Percentiles rank a stretch among this genome's conserved stretches.
Evolutionary conservation across 2,888 invertebrate genomes (phyloP).

Genomic region (Machimus rusticus): DNA sequence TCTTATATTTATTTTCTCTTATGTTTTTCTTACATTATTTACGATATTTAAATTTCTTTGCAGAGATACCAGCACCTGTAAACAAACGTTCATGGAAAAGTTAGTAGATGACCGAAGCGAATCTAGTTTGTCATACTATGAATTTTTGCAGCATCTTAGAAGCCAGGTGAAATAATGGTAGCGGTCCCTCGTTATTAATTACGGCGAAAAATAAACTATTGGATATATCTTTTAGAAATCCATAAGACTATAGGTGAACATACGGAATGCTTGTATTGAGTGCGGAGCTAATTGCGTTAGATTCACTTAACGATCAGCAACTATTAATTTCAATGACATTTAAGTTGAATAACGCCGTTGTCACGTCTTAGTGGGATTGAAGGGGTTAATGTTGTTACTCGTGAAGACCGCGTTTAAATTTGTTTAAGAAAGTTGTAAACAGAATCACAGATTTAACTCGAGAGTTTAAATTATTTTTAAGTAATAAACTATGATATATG

Average conservation of each 20-base stretch:
- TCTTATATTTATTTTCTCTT: not conserved
- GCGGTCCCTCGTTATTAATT: not conserved
- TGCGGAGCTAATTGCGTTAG: not conserved
- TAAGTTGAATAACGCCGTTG: constrained; percentile 25
- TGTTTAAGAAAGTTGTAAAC: constrained; percentile 36
- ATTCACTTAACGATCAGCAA: not conserved
- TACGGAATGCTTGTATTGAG: constrained; percentile 1
- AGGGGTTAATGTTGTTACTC: not conserved
- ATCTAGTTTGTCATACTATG: constrained; percentile 93
- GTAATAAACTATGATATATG: constrained; percentile 30
- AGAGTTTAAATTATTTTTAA: constrained; percentile 30
- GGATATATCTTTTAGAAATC: not conserved
- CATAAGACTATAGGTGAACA: constrained; percentile 25
- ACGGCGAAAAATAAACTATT: not conserved
- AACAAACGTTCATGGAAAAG: constrained; percentile 83
- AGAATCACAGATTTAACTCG: constrained; percentile 31
- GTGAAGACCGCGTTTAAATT: not conserved
- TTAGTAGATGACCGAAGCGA: constrained; percentile 95
- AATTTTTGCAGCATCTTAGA: constrained; percentile 96
- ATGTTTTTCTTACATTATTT: not conserved
- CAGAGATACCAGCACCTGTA: constrained; percentile 91
- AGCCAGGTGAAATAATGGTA: constrained; percentile 80
- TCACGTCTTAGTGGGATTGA: not conserved
- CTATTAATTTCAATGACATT: not conserved
- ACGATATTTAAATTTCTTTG: constrained; percentile 19